Evolutionary conservation across 2,888 invertebrate genomes (phyloP), one percentile per base, ranked within the genome.

Genomic region (Andrena marginata): DNA sequence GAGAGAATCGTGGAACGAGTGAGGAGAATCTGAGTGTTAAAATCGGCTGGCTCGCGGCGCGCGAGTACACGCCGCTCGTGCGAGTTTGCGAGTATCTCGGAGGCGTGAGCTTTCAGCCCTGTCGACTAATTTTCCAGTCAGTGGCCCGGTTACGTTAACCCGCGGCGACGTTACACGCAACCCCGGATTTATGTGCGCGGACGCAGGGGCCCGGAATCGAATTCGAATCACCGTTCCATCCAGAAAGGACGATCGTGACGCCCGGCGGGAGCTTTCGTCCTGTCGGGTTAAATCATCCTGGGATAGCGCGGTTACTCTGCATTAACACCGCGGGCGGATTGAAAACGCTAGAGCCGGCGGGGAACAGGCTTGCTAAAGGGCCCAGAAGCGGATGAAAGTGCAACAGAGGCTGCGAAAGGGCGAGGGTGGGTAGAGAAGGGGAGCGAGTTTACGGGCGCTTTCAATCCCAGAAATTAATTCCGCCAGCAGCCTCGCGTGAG

Each of bases 231-330:
- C 68, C 72, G 81, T 82, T 72, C 65, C 62, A 56, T 59, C 70
- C 69, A 26, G 68, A 71, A 74, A 74, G 63, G 74, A 73, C 77
- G 77, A 82, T 60, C 35, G 69, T 65, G 65, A 73, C 82, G 72
- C 23, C 64, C 33, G 35, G 23, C 67, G 33, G 35, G 7, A 10
- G 6, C 73, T 54, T 69, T 23, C 65, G 10, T 29, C 74, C 77
- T 54, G 80, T 87, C 79, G 67, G 60, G 80, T 83, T 85, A 83
- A 85, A 84, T 87, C 86, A 82, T 84, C 56, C 80, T 67, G 65
- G 60, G 82, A 87, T 60, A 62, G 68, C 64, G 56, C 70, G 75
- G 78, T 80, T 86, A 56, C 77, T 70, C 63, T 60, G 63, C 59
- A 80, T 84, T 88, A 88, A 87, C 86, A 77, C 77, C 75, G 31